A percentile compares a stretch with the other conserved stretches of the same genome.
phyloP scores from a whole-genome alignment of 2,113 vertebrate genomes.

The Hemicordylus capensis region DNA sequence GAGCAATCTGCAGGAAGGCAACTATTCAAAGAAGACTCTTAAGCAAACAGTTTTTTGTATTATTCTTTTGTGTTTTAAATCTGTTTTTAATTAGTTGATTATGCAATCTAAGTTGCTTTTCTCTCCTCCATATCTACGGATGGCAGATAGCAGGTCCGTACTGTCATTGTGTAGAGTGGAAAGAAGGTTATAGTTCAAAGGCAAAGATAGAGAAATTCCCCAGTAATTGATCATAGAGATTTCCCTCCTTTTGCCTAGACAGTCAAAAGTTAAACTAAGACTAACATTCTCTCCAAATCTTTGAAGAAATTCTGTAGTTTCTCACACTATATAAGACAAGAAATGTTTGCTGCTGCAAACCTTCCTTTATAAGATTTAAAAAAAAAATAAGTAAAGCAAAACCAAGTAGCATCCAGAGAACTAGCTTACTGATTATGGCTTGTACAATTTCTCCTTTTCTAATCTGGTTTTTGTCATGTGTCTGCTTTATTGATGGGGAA shows the following conservation, averaged over 20 bases:
- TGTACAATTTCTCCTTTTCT: background rate
- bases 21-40: no score
- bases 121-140: slow-evolving; percentile 76
- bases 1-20: no score
- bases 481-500: background rate
- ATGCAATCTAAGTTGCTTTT: slow-evolving; percentile 73
- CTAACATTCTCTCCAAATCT: slow-evolving; percentile 51
- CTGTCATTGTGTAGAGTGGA: slow-evolving; percentile 75
- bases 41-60: no score
- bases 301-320: slow-evolving; percentile 33
- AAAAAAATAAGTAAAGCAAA: background rate
- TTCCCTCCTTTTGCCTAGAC: slow-evolving; percentile 76
- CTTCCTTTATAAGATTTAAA: background rate
- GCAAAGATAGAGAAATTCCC: slow-evolving; percentile 83
- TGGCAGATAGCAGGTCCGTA: slow-evolving; percentile 83
- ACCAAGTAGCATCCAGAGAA: background rate
- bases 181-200: slow-evolving; percentile 86
- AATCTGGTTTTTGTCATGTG: background rate
- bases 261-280: slow-evolving; percentile 78
- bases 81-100: slow-evolving; percentile 82
- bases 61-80: no score
- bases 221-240: slow-evolving; percentile 82
- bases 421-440: accelerated
- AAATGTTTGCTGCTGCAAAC: slow-evolving; percentile 50
- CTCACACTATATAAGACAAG: slow-evolving; percentile 44